Base-by-base conservation (phyloP, 2,113 vertebrate genomes). In the Takifugu bimaculatus region DNA sequence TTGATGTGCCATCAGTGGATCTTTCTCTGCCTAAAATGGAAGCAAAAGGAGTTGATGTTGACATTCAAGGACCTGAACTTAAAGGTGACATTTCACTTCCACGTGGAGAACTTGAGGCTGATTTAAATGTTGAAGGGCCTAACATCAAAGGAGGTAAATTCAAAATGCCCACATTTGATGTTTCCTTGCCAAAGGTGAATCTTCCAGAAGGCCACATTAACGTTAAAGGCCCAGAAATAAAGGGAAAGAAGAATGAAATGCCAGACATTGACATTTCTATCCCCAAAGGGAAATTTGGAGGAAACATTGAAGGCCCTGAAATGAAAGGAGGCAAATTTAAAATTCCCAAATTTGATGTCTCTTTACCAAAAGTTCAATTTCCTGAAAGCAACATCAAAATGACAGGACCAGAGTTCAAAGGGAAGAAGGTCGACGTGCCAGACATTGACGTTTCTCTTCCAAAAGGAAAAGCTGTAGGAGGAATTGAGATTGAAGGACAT, bases 281-380 rank as follows among this genome's bases (percentile, higher is more conserved):
- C 1, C 85, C 75, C 25, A 65, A 80, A 78, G 66, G 78, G 54
- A 65, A 70, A 14, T 13, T 59, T 52, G 45, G 68, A 26, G 0
- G 48, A 65, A 56, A 69, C 7, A 5, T 64, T n/a, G 59, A 70
- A 11, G 56, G 60, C 20, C 20, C 20, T 20, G 20, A 20, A 20
- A 20, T 20, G 20, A 20, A 20, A 20, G 20, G 20, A 20, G 57
- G 70, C 2, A 80, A 75, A 20, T 63, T 91, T 0, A 70, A 80
- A 42, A 77, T 89, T 15, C 88, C 56, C 0, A 66, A 64, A 50
- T 51, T 72, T 39, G 60, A 71, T 6, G 26, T 65, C 32, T 63
- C 82, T 7, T 56, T 84, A 6, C 87, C 83, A 57, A 70, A 84
- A 68, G 50, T 88, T 32, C 72, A 72, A 13, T 29, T 76, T 14